A percentile compares a stretch with the other conserved stretches of the same genome.
phyloP scores from a whole-genome alignment of 2,113 vertebrate species.

The Otis tarda region DNA sequence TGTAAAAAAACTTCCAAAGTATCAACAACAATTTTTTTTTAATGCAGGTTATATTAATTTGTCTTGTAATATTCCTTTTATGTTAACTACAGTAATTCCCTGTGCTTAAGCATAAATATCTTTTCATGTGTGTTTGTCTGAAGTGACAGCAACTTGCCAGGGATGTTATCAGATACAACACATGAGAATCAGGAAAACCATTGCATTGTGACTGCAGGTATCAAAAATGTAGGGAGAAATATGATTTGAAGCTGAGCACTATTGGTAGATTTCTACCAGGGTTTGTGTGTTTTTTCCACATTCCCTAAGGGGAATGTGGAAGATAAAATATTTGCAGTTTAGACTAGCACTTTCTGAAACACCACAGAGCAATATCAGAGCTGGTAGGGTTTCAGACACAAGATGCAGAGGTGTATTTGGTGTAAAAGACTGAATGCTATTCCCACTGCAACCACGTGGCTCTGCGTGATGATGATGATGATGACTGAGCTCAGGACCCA shows the following conservation, averaged over 20 bases:
- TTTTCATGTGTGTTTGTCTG: slow-evolving; percentile 33
- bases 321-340: background rate
- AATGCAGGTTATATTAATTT: slow-evolving; percentile 67
- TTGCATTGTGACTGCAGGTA: slow-evolving; percentile 30
- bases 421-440: background rate
- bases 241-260: slow-evolving; percentile 8
- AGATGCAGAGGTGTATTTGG: background rate
- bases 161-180: slow-evolving; percentile 21
- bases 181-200: slow-evolving; percentile 50
- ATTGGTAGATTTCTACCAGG: background rate
- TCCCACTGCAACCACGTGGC: background rate
- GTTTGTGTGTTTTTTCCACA: background rate
- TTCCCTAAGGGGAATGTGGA: background rate
- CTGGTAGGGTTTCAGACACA: background rate
- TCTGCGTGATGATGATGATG: background rate
- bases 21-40: slow-evolving; percentile 23
- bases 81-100: slow-evolving; percentile 61
- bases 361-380: background rate
- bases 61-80: slow-evolving; percentile 61
- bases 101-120: slow-evolving; percentile 57
- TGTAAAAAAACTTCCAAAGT: slow-evolving; percentile 13
- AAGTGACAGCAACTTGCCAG: slow-evolving; percentile 67
- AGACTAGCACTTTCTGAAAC: background rate
- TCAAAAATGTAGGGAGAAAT: slow-evolving; percentile 50
- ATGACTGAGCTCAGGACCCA: background rate